Evolutionary conservation across 2,888 invertebrate genomes (phyloP).

Genomic region (Pyrrhosoma nymphula): DNA sequence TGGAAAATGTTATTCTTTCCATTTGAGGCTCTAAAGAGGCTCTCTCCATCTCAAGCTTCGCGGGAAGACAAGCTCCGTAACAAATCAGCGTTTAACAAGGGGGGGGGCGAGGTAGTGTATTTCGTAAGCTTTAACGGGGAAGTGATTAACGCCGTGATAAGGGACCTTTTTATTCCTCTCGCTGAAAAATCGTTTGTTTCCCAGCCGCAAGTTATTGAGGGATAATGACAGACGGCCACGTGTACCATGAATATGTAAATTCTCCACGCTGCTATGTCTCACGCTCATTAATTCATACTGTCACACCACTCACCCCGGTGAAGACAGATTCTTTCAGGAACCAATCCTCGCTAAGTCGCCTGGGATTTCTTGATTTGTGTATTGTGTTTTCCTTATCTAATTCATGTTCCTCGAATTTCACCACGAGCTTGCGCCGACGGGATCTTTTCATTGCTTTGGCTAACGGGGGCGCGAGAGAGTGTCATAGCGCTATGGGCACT

Average conservation of each 20-base stretch:
- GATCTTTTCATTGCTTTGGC: neutral
- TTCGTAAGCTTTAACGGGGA: neutral
- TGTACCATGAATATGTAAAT: conserved; percentile 26
- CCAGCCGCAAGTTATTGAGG: conserved; percentile 32
- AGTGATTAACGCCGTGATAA: conserved; percentile 15
- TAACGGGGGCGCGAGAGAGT: neutral
- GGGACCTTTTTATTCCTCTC: neutral
- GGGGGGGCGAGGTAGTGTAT: neutral
- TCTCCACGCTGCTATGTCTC: conserved; percentile 11
- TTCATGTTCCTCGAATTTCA: conserved; percentile 39
- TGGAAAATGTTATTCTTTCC: too few relatives aligned
- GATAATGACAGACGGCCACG: conserved; percentile 31
- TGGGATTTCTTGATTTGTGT: conserved; percentile 23
- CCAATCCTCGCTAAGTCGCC: neutral
- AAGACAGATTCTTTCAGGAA: conserved; percentile 39
- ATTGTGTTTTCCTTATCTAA: conserved; percentile 36
- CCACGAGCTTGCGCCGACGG: neutral
- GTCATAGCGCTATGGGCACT: neutral
- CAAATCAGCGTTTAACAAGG: conserved; percentile 5
- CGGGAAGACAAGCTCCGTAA: neutral
- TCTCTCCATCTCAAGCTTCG: neutral
- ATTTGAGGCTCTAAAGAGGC: neutral
- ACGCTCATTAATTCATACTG: neutral
- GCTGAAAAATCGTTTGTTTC: conserved; percentile 25
- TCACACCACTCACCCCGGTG: conserved; percentile 11